Conservation (phyloP, 2,888 invertebrate genomes). For the Mythimna lalbum region DNA sequence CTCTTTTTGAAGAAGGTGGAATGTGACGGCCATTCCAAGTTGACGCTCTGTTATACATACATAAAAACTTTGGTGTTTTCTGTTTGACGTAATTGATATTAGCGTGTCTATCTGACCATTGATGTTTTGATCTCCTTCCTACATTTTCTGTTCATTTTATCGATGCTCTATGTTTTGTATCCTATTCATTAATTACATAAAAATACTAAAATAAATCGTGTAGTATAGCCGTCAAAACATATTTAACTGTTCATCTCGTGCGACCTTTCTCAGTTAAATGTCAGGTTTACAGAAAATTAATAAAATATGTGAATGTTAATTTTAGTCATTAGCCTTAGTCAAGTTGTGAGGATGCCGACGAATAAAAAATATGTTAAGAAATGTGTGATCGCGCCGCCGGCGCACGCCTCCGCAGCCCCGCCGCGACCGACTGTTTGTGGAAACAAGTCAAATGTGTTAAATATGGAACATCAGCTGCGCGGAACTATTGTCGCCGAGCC, state of each 20-base stretch:
- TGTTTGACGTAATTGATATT: constrained; percentile 43
- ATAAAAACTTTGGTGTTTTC: constrained; percentile 28
- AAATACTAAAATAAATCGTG: constrained; percentile 49
- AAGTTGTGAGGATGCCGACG: constrained; percentile 83
- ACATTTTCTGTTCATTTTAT: constrained; percentile 32
- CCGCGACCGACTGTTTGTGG: constrained; percentile 81
- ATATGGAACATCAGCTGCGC: constrained; percentile 75
- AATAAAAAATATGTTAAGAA: constrained; percentile 78
- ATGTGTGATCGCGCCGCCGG: constrained; percentile 86
- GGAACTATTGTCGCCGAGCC: constrained; percentile 52
- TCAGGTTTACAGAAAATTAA: constrained; percentile 81
- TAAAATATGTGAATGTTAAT: constrained; percentile 88
- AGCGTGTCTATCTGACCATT: constrained; percentile 44
- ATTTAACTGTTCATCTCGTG: constrained; percentile 72
- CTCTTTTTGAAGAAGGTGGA: constrained; percentile 50
- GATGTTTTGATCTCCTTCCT: constrained; percentile 30
- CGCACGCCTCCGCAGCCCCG: constrained; percentile 77
- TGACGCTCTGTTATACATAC: constrained; percentile 21
- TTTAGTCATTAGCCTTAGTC: constrained; percentile 87
- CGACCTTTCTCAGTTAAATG: constrained; percentile 77
- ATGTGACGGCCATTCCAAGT: constrained; percentile 38
- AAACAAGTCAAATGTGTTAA: constrained; percentile 88
- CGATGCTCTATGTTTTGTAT: constrained; percentile 37
- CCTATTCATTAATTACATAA: constrained; percentile 29
- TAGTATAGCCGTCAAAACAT: constrained; percentile 79